Conservation (phyloP, 1,140 invertebrate species). For the Aphaenogaster rudis region DNA sequence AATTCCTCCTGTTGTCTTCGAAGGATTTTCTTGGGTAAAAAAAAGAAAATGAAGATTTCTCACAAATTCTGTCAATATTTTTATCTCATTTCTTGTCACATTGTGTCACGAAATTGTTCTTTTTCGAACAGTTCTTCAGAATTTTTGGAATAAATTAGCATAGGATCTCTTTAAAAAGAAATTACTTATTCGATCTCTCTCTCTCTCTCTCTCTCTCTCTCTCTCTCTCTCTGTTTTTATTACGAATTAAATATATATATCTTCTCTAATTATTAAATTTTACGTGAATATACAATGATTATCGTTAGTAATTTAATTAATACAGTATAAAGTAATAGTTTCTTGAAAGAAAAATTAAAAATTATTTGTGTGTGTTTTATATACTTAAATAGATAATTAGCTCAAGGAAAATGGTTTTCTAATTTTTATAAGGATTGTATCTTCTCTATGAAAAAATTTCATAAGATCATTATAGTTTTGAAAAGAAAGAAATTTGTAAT, state of each 20-base stretch:
- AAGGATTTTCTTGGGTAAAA: slow-evolving; percentile 31
- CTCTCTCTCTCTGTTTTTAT: too few species aligned
- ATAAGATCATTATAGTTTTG: not conserved
- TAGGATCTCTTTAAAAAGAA: not conserved
- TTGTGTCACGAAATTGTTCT: not conserved
- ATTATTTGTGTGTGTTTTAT: not conserved
- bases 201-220: too few species aligned
- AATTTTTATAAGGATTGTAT: not conserved
- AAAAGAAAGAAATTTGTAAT: not conserved
- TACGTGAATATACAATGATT: not conserved
- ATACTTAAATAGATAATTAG: not conserved
- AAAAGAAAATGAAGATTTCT: not conserved
- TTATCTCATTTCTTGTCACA: not conserved
- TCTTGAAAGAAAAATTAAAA: not conserved
- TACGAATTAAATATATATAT: slow-evolving; percentile 5
- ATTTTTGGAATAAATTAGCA: not conserved
- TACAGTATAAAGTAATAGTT: not conserved
- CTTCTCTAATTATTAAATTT: not conserved
- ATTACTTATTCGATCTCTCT: not conserved
- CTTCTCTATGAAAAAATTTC: not conserved
- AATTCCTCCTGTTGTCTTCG: slow-evolving; percentile 16
- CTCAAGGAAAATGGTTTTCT: not conserved
- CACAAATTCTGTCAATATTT: slow-evolving; percentile 7
- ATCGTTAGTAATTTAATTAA: not conserved
- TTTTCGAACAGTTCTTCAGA: not conserved